Evolutionary conservation across 2,888 invertebrate genomes (phyloP), one percentile per base, ranked within the genome.

Genomic region (Ennomos erosarius): DNA sequence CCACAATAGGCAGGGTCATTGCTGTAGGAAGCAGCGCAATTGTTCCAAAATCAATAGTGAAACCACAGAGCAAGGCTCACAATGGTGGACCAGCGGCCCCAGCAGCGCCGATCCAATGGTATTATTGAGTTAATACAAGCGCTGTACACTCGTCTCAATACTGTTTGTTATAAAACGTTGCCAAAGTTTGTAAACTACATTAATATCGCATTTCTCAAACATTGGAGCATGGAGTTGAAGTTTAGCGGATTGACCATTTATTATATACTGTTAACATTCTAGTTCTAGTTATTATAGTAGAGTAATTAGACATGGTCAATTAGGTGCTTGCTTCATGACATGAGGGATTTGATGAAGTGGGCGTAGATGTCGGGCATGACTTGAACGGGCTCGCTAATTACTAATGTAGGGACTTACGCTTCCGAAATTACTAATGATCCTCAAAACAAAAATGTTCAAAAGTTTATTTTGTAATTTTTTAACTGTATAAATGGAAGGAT

Each of bases 41-140:
- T 75, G 76, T 75, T 77, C 73, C 74, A 74, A 77, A 78, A 79
- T 74, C 76, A 75, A 77, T 82, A 81, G 78, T 70, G 73, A 76
- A 69, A 73, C 71, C 69, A 73, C 65, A 62, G 59, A 67, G 64
- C 64, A 59, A 50, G 56, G 65, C 53, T 70, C 67, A 78, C 78
- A 81, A 80, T 76, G 59, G 62, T 49, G 44, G 49, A 47, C 47
- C 47, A 57, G 44, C 56, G 62, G 64, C 64, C 48, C 51, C 69
- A 62, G 62, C 63, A 68, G 64, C 68, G n/a, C n/a, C n/a, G 62
- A 71, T 62, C 64, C 67, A 65, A 65, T 74, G 73, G 73, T 76
- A 77, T 78, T 78, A 74, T 75, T 78, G 68, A 72, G 74, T 72
- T 61, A 68, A 64, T 67, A 64, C 70, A 60, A 59, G 55, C 47